Evolutionary conservation across 2,888 invertebrate genomes (phyloP), one percentile per base, ranked within the genome.

Genomic region (Plagodis dolabraria): DNA sequence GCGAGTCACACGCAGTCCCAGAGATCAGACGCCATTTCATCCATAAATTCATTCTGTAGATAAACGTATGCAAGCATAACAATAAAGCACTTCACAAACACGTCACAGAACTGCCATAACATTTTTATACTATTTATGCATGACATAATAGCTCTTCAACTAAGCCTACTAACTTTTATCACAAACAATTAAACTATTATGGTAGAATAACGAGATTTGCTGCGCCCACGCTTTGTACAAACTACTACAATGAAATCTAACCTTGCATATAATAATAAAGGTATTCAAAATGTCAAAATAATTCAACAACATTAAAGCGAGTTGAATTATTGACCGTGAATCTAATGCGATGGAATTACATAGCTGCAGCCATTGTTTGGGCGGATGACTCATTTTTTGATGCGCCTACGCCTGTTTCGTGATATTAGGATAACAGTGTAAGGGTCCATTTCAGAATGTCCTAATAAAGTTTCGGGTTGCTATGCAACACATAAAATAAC

Each of bases 281-380:
- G 40, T 40, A 40, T 40, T 40, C 10, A 43, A 43, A n/a, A 43
- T 12, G 43, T 43, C 43, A 43, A 43, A 43, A 43, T 12, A 12
- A 12, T 43, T 12, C 43, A 43, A 43, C 43, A 56, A 57, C 53
- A 58, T 53, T 58, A 52, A 11, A 43, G 10, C 12, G 36, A 52
- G 53, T 51, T 61, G 53, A 57, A 57, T 48, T 47, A 52, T 50
- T 57, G 57, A 45, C 63, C 63, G 53, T 57, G 63, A 53, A 53
- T 51, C 6, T 55, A 38, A 54, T 50, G 42, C 12, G 6, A 33
- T 42, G 9, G 44, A 35, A 45, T 46, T 47, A 53, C 40, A 46
- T 38, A 33, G 46, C 12, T 53, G 47, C 33, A 40, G n/a, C 58
- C 33, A 63, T 63, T 59, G 63, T 59, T 59, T 53, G 45, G 43